phyloP scores from a whole-genome alignment of 2,888 invertebrate species.

The Nomada lathburiana region DNA sequence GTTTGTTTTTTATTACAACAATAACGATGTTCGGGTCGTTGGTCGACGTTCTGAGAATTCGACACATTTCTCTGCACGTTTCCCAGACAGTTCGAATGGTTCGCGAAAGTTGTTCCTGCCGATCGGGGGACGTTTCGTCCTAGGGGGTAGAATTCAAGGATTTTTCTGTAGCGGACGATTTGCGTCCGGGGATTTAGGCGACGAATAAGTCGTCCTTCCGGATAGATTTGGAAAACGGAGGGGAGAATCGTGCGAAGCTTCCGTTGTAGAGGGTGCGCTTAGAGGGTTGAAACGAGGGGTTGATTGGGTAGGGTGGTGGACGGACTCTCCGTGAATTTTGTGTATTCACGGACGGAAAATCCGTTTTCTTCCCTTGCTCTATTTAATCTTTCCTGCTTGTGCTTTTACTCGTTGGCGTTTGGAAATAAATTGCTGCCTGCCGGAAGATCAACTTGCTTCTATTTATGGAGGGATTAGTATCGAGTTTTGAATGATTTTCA shows the following conservation, averaged over 20 bases:
- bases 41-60: too few relatives aligned
- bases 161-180: background rate
- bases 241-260: background rate
- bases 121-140: background rate
- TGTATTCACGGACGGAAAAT: slow-evolving; percentile 5
- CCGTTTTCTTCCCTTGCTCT: slow-evolving; percentile 1
- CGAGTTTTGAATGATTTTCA: too few relatives aligned
- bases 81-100: background rate
- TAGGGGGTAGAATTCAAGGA: background rate
- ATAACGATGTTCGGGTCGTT: background rate
- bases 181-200: background rate
- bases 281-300: background rate
- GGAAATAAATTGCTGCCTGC: background rate
- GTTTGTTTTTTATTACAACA: background rate
- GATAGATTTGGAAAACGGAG: slow-evolving; percentile 18
- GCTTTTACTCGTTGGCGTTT: background rate
- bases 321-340: background rate
- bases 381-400: background rate
- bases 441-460: too few relatives aligned
- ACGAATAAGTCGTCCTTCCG: background rate
- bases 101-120: background rate
- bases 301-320: background rate
- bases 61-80: too few relatives aligned
- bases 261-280: background rate
- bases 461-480: too few relatives aligned